Evolutionary conservation across 2,797 vertebrate species (phyloP).

Genomic region (Helostoma temminkii): DNA sequence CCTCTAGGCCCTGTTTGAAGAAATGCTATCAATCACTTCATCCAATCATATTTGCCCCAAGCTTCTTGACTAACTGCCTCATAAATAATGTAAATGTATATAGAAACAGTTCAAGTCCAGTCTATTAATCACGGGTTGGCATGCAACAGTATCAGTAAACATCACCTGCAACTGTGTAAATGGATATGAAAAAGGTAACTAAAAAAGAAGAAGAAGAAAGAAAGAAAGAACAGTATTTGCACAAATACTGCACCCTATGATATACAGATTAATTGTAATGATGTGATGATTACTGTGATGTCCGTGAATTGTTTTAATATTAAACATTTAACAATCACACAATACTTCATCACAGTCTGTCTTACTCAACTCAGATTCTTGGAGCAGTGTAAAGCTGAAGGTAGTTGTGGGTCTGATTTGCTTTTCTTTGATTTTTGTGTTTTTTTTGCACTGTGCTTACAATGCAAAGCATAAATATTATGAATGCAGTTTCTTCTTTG

Average conservation of each 20-base stretch:
- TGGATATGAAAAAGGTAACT: not conserved
- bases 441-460: too few species aligned
- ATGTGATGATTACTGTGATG: conserved; percentile 13
- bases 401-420: too few species aligned
- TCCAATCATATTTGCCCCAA: conserved; percentile 55
- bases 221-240: too few species aligned
- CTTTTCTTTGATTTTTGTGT: too few species aligned
- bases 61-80: conserved; percentile 46
- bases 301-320: not conserved
- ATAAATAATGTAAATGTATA: conserved; percentile 62
- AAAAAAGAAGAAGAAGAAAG: not conserved
- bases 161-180: conserved; percentile 7
- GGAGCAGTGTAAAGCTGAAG: too few species aligned
- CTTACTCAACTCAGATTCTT: not conserved
- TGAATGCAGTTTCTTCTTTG: too few species aligned
- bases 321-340: conserved; percentile 9
- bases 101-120: conserved; percentile 34
- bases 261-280: not conserved
- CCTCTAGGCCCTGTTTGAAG: not conserved
- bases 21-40: conserved; percentile 46
- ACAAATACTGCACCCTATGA: not conserved
- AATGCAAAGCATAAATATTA: too few species aligned
- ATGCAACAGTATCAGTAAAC: conserved; percentile 44
- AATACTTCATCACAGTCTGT: conserved; percentile 3
- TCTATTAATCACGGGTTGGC: conserved; percentile 46